Evolutionary conservation across 2,113 vertebrate genomes (phyloP).

Genomic region (Brachirus orientalis): DNA sequence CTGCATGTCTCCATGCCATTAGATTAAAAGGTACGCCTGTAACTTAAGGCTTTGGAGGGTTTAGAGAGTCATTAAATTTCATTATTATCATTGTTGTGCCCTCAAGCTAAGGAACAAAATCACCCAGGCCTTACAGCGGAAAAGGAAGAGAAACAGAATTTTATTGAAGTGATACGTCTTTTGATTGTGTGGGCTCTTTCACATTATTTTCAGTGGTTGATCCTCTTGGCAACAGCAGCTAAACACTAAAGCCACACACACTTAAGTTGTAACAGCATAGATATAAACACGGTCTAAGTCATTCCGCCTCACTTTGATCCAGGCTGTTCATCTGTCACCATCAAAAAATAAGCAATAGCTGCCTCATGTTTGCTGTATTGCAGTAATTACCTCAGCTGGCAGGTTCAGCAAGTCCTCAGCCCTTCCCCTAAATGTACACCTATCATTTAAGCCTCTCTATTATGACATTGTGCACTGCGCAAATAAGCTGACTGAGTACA

Average conservation of each 20-base stretch:
- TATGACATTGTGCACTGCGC: constrained; percentile 11
- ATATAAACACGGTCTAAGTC: constrained; percentile 2
- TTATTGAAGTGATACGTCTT: not conserved
- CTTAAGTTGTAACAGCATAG: not conserved
- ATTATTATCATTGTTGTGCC: constrained; percentile 25
- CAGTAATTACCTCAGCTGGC: constrained; percentile 30
- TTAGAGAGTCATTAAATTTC: constrained; percentile 44
- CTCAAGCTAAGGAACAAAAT: constrained; percentile 16
- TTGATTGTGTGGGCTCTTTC: not conserved
- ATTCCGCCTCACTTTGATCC: constrained; percentile 29
- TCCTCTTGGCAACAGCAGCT: constrained; percentile 9
- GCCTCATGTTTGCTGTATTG: constrained; percentile 5
- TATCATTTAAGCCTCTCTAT: constrained; percentile 1
- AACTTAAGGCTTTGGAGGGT: constrained; percentile 52
- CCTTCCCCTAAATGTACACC: constrained; percentile 29
- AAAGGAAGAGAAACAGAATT: not conserved
- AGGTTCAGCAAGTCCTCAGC: constrained; percentile 52
- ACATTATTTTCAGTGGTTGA: not conserved
- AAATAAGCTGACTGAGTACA: constrained; percentile 29
- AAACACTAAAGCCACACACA: not conserved
- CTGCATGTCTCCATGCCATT: constrained; percentile 51
- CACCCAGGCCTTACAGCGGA: constrained; percentile 9
- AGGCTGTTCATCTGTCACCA: constrained; percentile 8
- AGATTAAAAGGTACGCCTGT: constrained; percentile 30
- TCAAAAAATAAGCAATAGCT: not conserved